Evolutionary conservation across 2,888 invertebrate species (phyloP).

Genomic region (Drosophila yooni): DNA sequence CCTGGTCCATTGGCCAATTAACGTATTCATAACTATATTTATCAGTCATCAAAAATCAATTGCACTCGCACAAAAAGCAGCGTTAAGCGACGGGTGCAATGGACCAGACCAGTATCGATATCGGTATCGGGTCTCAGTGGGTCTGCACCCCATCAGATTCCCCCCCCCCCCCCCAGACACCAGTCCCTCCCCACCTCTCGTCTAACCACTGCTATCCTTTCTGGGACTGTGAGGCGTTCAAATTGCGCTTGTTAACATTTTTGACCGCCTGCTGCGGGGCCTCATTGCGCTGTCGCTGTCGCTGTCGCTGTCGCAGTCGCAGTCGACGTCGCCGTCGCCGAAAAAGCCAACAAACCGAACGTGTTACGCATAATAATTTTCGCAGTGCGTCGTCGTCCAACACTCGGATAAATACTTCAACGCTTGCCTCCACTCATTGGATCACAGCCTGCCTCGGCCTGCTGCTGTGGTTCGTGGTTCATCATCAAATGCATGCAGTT

Average conservation of each 20-base stretch:
- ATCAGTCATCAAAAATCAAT: slow-evolving; percentile 78
- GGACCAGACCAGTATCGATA: slow-evolving; percentile 51
- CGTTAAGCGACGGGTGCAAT: slow-evolving; percentile 36
- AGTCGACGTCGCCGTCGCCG: slow-evolving; percentile 29
- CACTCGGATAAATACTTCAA: slow-evolving; percentile 72
- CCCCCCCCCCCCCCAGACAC: not conserved
- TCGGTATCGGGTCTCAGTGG: slow-evolving; percentile 41
- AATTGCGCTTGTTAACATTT: slow-evolving; percentile 82
- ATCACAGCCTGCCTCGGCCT: not conserved
- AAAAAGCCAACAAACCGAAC: slow-evolving; percentile 80
- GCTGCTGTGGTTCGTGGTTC: slow-evolving; percentile 58
- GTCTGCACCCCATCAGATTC: not conserved
- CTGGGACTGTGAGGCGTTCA: slow-evolving; percentile 68
- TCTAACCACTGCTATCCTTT: not conserved
- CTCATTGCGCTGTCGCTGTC: slow-evolving; percentile 34
- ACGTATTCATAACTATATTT: slow-evolving; percentile 79
- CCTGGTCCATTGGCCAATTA: slow-evolving; percentile 50
- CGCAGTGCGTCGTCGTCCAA: slow-evolving; percentile 46
- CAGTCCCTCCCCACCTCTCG: not conserved
- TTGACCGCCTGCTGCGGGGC: slow-evolving; percentile 81
- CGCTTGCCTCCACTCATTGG: slow-evolving; percentile 45
- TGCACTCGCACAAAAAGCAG: slow-evolving; percentile 56
- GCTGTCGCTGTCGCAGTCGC: slow-evolving; percentile 7
- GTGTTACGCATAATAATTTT: slow-evolving; percentile 82
- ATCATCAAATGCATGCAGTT: slow-evolving; percentile 61